Evolutionary conservation across 2,797 vertebrate species (phyloP).

Genomic region (Enteromius treurensis): DNA sequence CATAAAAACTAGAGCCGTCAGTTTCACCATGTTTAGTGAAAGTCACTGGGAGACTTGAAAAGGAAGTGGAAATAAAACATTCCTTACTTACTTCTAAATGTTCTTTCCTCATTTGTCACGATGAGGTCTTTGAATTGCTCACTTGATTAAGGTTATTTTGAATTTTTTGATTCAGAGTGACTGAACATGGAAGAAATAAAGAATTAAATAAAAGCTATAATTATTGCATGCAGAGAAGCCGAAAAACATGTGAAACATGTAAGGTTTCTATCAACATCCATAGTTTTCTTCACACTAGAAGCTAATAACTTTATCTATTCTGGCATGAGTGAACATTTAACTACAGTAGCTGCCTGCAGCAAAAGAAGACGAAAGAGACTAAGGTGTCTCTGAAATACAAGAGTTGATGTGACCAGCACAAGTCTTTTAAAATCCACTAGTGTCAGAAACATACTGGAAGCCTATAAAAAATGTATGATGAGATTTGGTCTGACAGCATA

Average conservation of each 20-base stretch:
- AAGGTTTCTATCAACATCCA: not conserved
- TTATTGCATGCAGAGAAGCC: not conserved
- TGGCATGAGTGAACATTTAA: not conserved
- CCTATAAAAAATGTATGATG: not conserved
- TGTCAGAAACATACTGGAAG: not conserved
- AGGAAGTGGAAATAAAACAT: not conserved
- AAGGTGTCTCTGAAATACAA: not conserved
- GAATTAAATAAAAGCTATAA: not conserved
- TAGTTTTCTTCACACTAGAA: not conserved
- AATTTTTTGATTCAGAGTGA: not conserved
- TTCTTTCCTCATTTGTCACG: not conserved
- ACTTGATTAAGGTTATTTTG: not conserved
- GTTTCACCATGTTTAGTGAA: not conserved
- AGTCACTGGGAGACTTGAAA: not conserved
- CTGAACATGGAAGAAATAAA: not conserved
- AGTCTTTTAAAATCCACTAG: not conserved
- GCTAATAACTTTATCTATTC: not conserved
- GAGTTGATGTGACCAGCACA: not conserved
- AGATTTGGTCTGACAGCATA: not conserved
- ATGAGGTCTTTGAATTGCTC: not conserved
- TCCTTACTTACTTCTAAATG: not conserved
- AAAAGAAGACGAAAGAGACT: not conserved
- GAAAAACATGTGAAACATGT: not conserved
- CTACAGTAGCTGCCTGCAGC: not conserved
- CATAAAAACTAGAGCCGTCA: not conserved